Percentiles rank a stretch among this genome's conserved stretches.
These are phyloP conservation scores for Cyaniris semiargus DNA, from an alignment of 2,888 invertebrate species.

Conservation along the genomic window DNA sequence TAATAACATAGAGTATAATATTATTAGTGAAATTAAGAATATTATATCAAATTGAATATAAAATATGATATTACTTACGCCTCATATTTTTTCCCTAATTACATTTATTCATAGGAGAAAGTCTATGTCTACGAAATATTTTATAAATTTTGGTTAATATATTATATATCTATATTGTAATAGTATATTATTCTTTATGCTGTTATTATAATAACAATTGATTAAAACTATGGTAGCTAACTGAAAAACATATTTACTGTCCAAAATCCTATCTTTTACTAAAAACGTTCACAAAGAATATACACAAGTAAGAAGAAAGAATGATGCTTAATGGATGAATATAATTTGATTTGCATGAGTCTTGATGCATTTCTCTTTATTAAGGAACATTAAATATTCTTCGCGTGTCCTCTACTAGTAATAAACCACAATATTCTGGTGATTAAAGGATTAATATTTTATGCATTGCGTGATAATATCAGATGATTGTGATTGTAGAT, in stretches of 20 bases:
- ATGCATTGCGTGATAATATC: slow-evolving; percentile 28
- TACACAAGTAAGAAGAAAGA: neutral
- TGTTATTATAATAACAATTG: no score
- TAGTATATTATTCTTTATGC: no score
- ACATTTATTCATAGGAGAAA: no score
- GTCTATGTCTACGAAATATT: no score
- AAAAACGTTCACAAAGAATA: neutral
- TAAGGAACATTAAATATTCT: neutral
- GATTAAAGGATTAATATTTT: slow-evolving; percentile 29
- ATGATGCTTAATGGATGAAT: neutral
- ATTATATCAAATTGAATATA: neutral
- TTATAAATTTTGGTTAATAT: no score
- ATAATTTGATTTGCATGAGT: neutral
- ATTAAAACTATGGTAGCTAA: no score
- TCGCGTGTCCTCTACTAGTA: neutral
- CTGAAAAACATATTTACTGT: no score
- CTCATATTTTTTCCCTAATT: no score
- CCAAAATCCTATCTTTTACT: no score
- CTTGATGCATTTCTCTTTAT: neutral
- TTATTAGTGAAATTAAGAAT: neutral
- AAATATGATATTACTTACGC: no score
- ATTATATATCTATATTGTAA: no score
- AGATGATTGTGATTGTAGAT: slow-evolving; percentile 12
- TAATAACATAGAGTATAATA: neutral
- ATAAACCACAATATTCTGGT: slow-evolving; percentile 23